Conservation (phyloP, 2,113 vertebrate species). For the Scomber colias region DNA sequence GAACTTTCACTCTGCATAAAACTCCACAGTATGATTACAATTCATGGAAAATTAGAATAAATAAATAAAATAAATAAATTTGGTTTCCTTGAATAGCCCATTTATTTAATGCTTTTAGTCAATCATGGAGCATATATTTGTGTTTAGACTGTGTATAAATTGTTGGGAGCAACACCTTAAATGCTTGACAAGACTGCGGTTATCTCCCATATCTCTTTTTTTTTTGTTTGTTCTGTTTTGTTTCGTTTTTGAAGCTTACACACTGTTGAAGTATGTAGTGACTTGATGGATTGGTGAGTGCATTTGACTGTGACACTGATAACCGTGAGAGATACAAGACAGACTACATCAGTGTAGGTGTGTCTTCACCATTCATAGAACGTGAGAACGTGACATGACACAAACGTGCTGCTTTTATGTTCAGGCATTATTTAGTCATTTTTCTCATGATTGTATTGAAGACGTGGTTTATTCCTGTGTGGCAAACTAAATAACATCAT, state of each 20-base stretch:
- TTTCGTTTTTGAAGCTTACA: background rate
- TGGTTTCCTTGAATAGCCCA: too few relatives aligned
- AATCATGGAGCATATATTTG: too few relatives aligned
- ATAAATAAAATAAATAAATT: too few relatives aligned
- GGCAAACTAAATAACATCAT: background rate
- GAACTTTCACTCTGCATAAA: too few relatives aligned
- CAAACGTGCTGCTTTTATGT: background rate
- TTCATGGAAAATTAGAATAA: too few relatives aligned
- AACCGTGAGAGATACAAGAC: background rate
- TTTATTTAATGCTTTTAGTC: too few relatives aligned
- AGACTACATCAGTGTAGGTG: background rate
- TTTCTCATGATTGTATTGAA: background rate
- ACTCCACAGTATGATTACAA: too few relatives aligned
- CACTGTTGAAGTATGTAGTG: background rate
- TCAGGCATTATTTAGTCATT: background rate
- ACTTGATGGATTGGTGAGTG: slow-evolving; percentile 21
- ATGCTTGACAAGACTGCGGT: background rate
- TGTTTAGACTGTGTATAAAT: too few relatives aligned
- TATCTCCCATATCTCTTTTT: slow-evolving; percentile 8
- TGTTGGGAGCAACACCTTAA: background rate
- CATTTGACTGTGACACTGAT: slow-evolving; percentile 24
- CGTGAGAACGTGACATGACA: background rate
- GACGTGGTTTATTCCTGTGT: background rate
- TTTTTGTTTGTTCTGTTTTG: too few relatives aligned
- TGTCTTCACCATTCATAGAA: slow-evolving; percentile 8